A percentile compares a stretch with the other conserved stretches of the same genome.
phyloP scores from a whole-genome alignment of 2,113 vertebrate genomes.

The Cephalopterus ornatus region DNA sequence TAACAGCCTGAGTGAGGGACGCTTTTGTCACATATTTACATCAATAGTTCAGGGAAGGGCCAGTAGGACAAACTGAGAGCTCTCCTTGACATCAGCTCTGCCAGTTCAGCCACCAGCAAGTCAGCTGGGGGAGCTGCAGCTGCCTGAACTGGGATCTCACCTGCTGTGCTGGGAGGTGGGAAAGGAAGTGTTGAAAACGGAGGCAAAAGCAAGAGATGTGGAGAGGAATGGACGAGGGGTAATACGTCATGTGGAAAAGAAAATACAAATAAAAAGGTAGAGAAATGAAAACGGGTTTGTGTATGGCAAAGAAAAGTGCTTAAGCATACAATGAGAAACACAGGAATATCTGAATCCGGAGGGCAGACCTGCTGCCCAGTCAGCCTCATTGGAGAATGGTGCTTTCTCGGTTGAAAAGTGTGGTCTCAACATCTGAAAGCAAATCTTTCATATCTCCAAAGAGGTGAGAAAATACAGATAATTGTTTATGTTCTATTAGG shows the following conservation, averaged over 20 bases:
- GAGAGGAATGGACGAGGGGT: not conserved
- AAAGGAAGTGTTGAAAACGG: not conserved
- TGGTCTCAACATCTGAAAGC: not conserved
- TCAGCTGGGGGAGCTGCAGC: not conserved
- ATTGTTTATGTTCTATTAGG: not conserved
- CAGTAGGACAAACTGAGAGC: not conserved
- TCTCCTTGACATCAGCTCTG: not conserved
- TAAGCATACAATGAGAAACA: not conserved
- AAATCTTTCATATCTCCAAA: not conserved
- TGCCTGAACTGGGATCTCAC: not conserved
- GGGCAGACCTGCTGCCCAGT: not conserved
- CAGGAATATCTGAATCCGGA: not conserved
- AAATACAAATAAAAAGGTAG: not conserved
- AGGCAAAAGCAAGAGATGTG: not conserved
- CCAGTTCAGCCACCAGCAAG: not conserved
- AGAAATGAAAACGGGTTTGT: not conserved
- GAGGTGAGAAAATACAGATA: not conserved
- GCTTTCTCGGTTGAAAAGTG: not conserved
- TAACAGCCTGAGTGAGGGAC: not conserved
- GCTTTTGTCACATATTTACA: conserved; percentile 23
- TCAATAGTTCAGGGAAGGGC: not conserved
- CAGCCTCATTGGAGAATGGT: not conserved
- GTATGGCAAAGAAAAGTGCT: not conserved
- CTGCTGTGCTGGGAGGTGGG: not conserved
- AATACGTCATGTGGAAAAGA: not conserved